Evolutionary conservation across 2,888 invertebrate genomes (phyloP), one percentile per base, ranked within the genome.

Genomic region (Cheilosia impressa): DNA sequence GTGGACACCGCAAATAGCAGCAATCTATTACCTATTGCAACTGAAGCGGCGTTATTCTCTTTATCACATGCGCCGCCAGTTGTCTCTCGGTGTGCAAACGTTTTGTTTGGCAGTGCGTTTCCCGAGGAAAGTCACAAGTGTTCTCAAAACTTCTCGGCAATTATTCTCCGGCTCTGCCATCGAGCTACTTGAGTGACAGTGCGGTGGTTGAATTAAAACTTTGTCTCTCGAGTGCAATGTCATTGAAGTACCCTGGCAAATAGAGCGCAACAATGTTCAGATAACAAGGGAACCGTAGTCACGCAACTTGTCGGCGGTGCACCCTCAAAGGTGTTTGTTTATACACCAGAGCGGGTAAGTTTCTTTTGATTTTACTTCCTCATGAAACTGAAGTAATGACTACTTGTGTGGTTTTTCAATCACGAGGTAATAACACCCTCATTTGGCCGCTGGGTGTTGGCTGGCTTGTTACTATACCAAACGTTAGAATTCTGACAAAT

Each of bases 331-430:
- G 81, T 81, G 85, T 81, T 77, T 77, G 72, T 81, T 81, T 72
- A 81, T 81, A 76, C 66, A 77, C 81, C 58, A 22, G 43, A 66
- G 58, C 9, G 10, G 13, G 34, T 15, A 19, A 62, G 55, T 50
- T 52, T 53, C 2, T 4, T 60, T 53, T 73, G 15, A 9, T 47
- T 68, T 68, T 68, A 68, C 77, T 81, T 72, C 53, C 63, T 63
- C 57, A 47, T 85, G 65, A 81, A 75, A 85, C 60, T 71, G 47
- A 60, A 76, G 84, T 66, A 65, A 81, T 81, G 45, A 81, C 72
- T 81, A 72, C 76, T 77, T 81, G 76, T 81, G 85, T 77, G 85
- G 85, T 81, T 85, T 85, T 81, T 63, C 81, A 76, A 85, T 81
- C 85, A 81, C 72, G 62, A 57, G 72, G 50, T 57, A 68, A 63